Evolutionary conservation across 2,797 vertebrate species (phyloP).

Genomic region (Chromobotia macracanthus): DNA sequence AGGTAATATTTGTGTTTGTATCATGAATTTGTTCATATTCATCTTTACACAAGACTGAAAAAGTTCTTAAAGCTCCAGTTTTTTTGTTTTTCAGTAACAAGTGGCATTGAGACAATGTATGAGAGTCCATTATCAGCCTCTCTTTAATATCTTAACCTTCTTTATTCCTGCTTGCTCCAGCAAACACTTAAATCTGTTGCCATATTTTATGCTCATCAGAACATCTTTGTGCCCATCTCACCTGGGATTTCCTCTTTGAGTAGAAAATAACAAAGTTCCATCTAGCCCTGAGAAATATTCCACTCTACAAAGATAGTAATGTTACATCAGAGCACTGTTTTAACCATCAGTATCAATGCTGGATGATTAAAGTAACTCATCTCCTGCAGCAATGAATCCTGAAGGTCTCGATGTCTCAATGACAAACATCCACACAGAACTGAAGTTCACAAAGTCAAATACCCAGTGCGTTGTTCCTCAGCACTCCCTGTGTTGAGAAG

Average conservation of each 20-base stretch:
- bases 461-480: conserved; percentile 77
- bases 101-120: conserved; percentile 47
- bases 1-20: conserved; percentile 96
- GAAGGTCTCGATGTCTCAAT: conserved; percentile 22
- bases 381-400: neutral
- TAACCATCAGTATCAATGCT: neutral
- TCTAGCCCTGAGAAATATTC: conserved; percentile 57
- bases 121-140: neutral
- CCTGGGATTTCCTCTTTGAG: neutral
- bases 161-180: conserved; percentile 2
- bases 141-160: conserved; percentile 8
- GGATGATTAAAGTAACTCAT: neutral
- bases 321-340: neutral
- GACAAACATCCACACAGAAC: conserved; percentile 56
- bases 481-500: conserved; percentile 65
- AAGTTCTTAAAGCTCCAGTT: conserved; percentile 36
- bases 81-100: conserved; percentile 43
- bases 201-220: no score
- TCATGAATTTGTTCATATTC: conserved; percentile 71
- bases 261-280: conserved; percentile 41
- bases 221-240: conserved; percentile 1
- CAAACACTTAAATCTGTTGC: neutral
- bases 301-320: conserved; percentile 3
- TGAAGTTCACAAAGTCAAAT: conserved; percentile 66
- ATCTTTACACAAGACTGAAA: conserved; percentile 70